phyloP scores from a whole-genome alignment of 2,888 invertebrate genomes.

The Drosophila mercatorum region DNA sequence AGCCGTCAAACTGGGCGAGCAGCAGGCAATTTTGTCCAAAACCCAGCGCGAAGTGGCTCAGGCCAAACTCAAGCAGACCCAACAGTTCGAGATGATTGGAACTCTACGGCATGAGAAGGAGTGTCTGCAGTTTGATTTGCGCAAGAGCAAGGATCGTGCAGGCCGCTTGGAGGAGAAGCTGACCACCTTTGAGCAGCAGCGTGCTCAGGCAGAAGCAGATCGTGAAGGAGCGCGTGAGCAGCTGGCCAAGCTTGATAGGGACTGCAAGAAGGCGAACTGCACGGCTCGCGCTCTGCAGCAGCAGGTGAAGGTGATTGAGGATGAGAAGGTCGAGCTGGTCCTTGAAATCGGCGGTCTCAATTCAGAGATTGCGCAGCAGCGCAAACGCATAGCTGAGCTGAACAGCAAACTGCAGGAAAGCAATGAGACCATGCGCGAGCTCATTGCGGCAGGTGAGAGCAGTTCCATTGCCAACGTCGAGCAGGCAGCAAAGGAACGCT shows the following conservation, averaged over 20 bases:
- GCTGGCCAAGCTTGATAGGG: constrained; percentile 65
- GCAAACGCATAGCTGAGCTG: constrained; percentile 4
- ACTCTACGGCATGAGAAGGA: constrained; percentile 28
- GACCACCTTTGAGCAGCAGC: constrained; percentile 17
- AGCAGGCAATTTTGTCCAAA: constrained; percentile 21
- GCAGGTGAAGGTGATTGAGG: constrained; percentile 58
- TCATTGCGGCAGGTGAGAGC: constrained; percentile 11
- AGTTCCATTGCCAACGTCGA: background rate
- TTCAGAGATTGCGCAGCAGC: constrained; percentile 45
- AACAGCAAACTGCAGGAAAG: constrained; percentile 16
- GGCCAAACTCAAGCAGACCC: constrained; percentile 1
- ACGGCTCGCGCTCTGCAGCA: constrained; percentile 55
- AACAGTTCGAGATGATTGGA: constrained; percentile 21
- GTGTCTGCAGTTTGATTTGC: constrained; percentile 17
- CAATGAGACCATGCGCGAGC: background rate
- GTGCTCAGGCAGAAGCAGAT: constrained; percentile 15
- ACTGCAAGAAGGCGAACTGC: constrained; percentile 39
- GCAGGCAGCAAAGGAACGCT: constrained; percentile 23
- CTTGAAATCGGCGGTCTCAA: constrained; percentile 76
- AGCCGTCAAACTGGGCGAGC: constrained; percentile 32
- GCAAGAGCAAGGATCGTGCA: constrained; percentile 15
- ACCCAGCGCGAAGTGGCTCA: constrained; percentile 31
- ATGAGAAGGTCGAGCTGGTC: constrained; percentile 65
- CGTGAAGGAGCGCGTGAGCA: constrained; percentile 43
- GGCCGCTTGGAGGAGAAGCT: constrained; percentile 20